Evolutionary conservation across 2,797 vertebrate genomes (phyloP).

Genomic region (Odontamblyopus lacepedii): DNA sequence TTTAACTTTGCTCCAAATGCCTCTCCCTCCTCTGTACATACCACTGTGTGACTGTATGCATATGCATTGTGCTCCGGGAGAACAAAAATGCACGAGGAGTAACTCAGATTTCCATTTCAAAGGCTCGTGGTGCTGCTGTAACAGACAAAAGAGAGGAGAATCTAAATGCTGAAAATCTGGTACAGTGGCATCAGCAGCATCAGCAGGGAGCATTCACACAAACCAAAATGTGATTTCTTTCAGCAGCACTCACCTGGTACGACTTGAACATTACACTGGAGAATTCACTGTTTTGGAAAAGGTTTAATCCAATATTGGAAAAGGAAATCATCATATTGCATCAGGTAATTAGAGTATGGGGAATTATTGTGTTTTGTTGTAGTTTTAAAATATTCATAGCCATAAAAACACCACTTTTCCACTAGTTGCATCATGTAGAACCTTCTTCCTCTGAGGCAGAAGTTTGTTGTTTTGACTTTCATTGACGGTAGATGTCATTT

Average conservation of each 20-base stretch:
- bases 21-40: constrained; percentile 25
- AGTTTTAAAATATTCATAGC: not conserved
- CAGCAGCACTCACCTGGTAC: not conserved
- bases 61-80: constrained; percentile 8
- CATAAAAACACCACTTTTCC: not conserved
- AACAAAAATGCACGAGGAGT: constrained; percentile 34
- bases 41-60: constrained; percentile 19
- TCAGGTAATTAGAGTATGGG: not conserved
- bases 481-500: not conserved
- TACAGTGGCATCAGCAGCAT: constrained; percentile 4
- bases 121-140: not conserved
- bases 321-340: not conserved
- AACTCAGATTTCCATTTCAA: constrained; percentile 31
- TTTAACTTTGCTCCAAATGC: constrained; percentile 42
- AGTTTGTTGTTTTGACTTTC: not conserved
- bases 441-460: not conserved
- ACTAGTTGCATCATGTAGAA: not conserved
- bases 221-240: constrained; percentile 5
- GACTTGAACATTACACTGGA: not conserved
- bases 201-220: constrained; percentile 1
- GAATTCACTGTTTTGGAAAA: constrained; percentile 1
- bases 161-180: constrained; percentile 5
- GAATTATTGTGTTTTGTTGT: not conserved
- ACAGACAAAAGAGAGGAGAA: constrained; percentile 16
- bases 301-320: not conserved